phyloP scores from a whole-genome alignment of 2,113 vertebrate genomes.

The Triplophysa rosa region DNA sequence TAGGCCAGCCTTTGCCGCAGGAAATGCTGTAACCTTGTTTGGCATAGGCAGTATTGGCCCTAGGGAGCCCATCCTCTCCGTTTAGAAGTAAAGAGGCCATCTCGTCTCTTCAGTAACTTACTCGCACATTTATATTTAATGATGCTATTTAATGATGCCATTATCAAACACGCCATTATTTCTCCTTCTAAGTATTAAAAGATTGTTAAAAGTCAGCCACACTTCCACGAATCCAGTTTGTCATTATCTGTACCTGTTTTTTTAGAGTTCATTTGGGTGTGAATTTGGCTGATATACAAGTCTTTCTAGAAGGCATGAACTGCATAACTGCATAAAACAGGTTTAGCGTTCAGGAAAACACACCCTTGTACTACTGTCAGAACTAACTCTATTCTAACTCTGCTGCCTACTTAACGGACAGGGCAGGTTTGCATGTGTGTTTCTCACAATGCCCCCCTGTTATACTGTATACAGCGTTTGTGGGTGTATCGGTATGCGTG shows the following conservation, averaged over 20 bases:
- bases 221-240: constrained; percentile 45
- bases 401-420: background rate
- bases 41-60: constrained; percentile 54
- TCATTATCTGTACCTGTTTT: constrained; percentile 1
- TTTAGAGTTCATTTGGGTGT: too few species aligned
- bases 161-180: constrained; percentile 44
- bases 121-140: constrained; percentile 53
- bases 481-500: background rate
- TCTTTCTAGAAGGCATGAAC: background rate
- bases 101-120: constrained; percentile 60
- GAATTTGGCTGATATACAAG: background rate
- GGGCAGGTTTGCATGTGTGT: background rate
- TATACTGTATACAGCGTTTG: background rate
- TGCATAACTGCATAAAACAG: background rate
- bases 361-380: constrained; percentile 4
- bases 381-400: background rate
- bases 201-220: constrained; percentile 59
- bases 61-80: constrained; percentile 45
- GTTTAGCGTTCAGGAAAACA: constrained; percentile 44
- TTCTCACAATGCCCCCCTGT: background rate
- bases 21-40: constrained; percentile 73
- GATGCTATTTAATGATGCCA: constrained; percentile 55
- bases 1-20: constrained; percentile 73
- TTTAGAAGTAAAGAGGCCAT: constrained; percentile 62
- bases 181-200: constrained; percentile 57